Percentiles rank a stretch among this genome's conserved stretches.
Evolutionary conservation across 64 coral and sea anemone species (phyloP).

Genomic region (Platygyra sinensis): DNA sequence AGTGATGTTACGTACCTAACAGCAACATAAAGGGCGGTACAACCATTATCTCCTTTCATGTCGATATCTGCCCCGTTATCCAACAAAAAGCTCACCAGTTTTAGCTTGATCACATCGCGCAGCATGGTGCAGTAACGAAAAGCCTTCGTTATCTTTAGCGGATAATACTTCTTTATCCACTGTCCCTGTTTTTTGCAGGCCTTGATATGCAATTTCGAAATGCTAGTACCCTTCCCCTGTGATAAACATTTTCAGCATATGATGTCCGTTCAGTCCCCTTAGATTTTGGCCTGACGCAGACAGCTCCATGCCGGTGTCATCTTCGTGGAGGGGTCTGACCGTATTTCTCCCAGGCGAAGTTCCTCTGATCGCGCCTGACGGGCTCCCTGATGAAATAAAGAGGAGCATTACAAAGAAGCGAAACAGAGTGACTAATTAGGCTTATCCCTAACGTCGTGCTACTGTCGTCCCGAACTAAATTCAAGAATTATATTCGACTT

Average conservation of each 20-base stretch:
- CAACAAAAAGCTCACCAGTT: background rate
- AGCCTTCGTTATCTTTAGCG: background rate
- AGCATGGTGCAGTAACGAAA: slow-evolving; percentile 13
- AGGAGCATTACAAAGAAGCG: background rate
- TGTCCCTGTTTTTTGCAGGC: background rate
- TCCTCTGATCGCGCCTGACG: background rate
- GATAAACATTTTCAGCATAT: slow-evolving; percentile 10
- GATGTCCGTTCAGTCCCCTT: background rate
- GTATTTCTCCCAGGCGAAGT: background rate
- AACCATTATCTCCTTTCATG: background rate
- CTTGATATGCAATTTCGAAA: background rate
- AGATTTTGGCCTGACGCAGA: background rate
- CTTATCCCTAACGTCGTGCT: slow-evolving; percentile 15
- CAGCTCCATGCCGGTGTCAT: background rate
- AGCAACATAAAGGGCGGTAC: slow-evolving; percentile 28
- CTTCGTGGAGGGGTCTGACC: background rate
- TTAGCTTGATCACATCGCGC: slow-evolving; percentile 13
- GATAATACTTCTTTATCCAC: background rate
- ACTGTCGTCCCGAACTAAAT: slow-evolving; percentile 19
- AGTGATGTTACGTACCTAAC: slow-evolving; percentile 8
- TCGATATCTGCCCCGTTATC: slow-evolving; percentile 9
- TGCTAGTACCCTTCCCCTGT: slow-evolving; percentile 9
- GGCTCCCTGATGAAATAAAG: background rate
- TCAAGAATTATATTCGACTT: background rate
- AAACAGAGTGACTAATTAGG: background rate